Base-by-base conservation (phyloP, 2,113 vertebrate species). In the Spheniscus mendiculus region DNA sequence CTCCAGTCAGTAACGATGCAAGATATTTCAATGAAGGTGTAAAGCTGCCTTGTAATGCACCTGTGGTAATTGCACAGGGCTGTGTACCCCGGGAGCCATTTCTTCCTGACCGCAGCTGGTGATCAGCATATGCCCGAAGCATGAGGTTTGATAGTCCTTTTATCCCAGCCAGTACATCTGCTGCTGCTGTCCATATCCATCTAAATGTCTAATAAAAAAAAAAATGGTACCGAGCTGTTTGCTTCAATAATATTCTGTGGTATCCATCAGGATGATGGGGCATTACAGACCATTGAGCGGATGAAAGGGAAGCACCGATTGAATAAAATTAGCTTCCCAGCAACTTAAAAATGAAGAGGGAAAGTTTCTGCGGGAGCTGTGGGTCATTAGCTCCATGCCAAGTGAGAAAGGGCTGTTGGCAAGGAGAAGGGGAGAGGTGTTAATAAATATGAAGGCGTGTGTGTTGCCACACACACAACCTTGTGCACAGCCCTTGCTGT, bases 11-110 rank as follows among this genome's bases (percentile, higher is more conserved):
- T 55, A 95, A 94, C 2, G 15, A 80, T 23, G 69, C 58, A 20
- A 83, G 87, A 77, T 94, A 91, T 94, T 97, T 95, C 95, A 91
- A 66, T 65, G 93, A 67, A 88, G 91, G 94, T 95, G 89, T 96
- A 90, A 93, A 93, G 61, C 84, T 90, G 91, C 96, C 84, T 83
- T 86, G 74, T 91, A 77, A 80, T 83, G 84, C 71, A 70, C 78
- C 42, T 50, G 58, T 88, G 87, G 93, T 94, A 83, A 96, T 83
- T 96, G 91, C 82, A 59, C 10, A 3, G 47, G 27, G 70, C 81
- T 90, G 58, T 34, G 73, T 83, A 42, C 44, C 53, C 89, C 16
- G 89, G 92, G 74, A 91, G 84, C 62, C 40, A 11, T 93, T 91
- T 78, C 93, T 32, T 87, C 78, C 91, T 88, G 93, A 77, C 90